These are phyloP conservation scores for Ibidorhyncha struthersii DNA, from an alignment of 2,113 vertebrate genomes.

Conservation along the genomic window DNA sequence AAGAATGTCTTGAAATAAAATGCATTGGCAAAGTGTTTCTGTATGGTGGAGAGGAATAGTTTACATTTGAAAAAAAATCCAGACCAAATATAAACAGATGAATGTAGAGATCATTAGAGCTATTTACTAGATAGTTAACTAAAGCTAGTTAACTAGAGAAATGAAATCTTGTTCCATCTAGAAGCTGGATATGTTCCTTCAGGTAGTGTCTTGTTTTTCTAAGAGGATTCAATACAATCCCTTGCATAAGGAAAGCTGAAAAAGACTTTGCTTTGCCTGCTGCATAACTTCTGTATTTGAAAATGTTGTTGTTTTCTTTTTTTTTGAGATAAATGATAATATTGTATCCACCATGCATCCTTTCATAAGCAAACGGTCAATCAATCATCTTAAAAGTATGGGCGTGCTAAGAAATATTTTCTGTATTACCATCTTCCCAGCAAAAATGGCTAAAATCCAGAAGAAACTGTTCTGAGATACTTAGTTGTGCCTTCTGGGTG, in stretches of 20 bases:
- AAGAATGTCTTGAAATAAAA: not conserved
- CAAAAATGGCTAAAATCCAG: not conserved
- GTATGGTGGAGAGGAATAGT: not conserved
- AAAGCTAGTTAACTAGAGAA: not conserved
- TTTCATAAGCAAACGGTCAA: not conserved
- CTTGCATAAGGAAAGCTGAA: not conserved
- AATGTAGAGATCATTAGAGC: not conserved
- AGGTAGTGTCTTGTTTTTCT: not conserved
- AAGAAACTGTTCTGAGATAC: not conserved
- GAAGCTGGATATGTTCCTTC: not conserved
- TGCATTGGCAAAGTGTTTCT: not conserved
- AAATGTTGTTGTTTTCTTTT: not conserved
- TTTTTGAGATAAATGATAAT: not conserved
- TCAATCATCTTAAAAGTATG: not conserved
- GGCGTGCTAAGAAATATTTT: not conserved
- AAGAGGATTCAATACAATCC: fast-evolving
- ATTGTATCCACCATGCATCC: not conserved
- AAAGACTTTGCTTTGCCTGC: not conserved
- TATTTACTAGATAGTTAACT: not conserved
- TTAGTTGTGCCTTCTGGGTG: not conserved
- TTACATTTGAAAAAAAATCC: not conserved
- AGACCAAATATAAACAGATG: not conserved
- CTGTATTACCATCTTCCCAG: not conserved
- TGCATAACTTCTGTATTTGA: not conserved
- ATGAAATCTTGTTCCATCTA: not conserved